Evolutionary conservation across 2,113 vertebrate species (phyloP).

Genomic region (Cricetomys ansorgei): DNA sequence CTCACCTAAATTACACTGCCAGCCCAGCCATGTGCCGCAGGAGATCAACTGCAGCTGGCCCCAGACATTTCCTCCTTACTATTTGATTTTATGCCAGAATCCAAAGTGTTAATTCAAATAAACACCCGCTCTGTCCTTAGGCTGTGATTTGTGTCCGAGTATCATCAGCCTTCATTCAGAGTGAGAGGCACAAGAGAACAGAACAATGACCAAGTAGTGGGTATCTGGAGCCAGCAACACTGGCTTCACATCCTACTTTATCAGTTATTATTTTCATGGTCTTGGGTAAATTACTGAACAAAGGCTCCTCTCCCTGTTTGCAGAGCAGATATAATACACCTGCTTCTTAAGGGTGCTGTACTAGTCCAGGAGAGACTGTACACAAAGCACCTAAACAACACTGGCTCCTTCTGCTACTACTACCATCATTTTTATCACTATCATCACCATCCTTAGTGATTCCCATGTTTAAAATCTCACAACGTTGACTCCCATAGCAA

Average conservation of each 20-base stretch:
- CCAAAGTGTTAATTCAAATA: slow-evolving; percentile 49
- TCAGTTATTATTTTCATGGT: neutral
- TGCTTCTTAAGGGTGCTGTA: neutral
- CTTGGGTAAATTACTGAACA: slow-evolving; percentile 2
- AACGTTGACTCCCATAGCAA: neutral
- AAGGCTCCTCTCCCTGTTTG: neutral
- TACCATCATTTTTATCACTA: neutral
- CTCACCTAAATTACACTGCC: neutral
- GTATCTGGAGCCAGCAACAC: neutral
- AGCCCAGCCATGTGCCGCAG: neutral
- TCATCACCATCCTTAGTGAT: neutral
- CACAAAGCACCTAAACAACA: neutral
- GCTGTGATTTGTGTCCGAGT: slow-evolving; percentile 7
- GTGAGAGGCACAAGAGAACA: slow-evolving; percentile 2
- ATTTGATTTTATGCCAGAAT: slow-evolving; percentile 20
- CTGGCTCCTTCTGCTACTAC: neutral
- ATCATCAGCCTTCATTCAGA: slow-evolving; percentile 50
- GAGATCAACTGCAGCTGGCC: neutral
- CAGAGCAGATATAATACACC: neutral
- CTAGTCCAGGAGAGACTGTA: neutral
- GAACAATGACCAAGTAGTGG: slow-evolving; percentile 16
- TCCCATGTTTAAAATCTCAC: neutral
- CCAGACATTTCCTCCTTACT: slow-evolving; percentile 10
- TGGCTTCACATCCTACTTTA: neutral
- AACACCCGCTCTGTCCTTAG: slow-evolving; percentile 11